Evolutionary conservation across 2,113 vertebrate species (phyloP), one percentile per base, ranked within the genome.

Genomic region (Corythaeola cristata): DNA sequence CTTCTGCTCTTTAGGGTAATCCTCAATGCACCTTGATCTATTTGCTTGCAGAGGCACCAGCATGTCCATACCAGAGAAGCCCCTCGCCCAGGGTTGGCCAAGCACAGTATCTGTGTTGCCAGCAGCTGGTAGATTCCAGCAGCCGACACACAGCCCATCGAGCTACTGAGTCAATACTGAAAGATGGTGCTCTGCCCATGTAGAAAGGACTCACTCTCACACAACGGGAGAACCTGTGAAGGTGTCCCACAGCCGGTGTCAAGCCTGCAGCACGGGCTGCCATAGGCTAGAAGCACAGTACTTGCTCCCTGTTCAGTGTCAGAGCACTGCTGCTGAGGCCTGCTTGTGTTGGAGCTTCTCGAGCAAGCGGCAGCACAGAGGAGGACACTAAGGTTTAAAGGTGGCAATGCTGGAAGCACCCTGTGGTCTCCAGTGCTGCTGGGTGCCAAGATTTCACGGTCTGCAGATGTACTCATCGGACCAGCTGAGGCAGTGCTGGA

Each of bases 401-500:
- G 30, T 16, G 85, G 44, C 33, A 4, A 21, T 1, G 45, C n/a
- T 53, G 66, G 63, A 49, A 58, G 66, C 52, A 32, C 14, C 10
- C 15, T 15, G 75, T 4, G 16, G 37, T 17, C 56, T 52, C 35
- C 79, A 50, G 27, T 0, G 4, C 41, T 39, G 63, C 44, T 8
- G 9, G 45, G 55, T 5, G 44, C 59, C 67, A 23, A 76, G 18
- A 24, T 18, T 49, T 97, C 95, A 97, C 0, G 74, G 93, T 4
- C 56, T 88, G 90, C 98, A 99, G 86, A 50, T 1, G 12, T 97
- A 97, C 86, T 99, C 98, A 6, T 99, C 98, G 0, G 98, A 98
- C 98, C 98, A 99, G 94, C 97, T 95, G 2, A 68, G 76, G 78
- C 98, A 99, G 92, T 98, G 97, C 89, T 98, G 98, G 59, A 92